A percentile compares a stretch with the other conserved stretches of the same genome.
phyloP scores from a whole-genome alignment of 2,888 invertebrate genomes.

The Cephus pygmeus region DNA sequence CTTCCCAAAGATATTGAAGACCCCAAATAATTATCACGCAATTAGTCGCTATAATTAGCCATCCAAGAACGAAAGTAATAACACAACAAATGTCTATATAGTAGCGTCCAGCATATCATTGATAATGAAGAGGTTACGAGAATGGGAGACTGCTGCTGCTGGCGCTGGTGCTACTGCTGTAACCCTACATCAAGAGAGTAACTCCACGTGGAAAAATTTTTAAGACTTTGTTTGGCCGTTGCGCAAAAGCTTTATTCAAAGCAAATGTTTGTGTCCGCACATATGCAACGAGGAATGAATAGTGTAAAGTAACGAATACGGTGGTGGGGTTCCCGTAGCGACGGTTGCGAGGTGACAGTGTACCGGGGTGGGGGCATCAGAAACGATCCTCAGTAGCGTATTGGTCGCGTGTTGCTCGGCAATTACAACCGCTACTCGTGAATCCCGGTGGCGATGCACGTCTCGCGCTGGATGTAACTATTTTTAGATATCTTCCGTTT shows the following conservation, averaged over 20 bases:
- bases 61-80: background rate
- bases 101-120: background rate
- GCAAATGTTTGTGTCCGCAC: background rate
- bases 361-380: background rate
- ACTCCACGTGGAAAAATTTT: background rate
- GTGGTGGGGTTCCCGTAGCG: background rate
- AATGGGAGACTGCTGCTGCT: background rate
- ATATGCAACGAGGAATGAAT: background rate
- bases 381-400: background rate
- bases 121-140: background rate
- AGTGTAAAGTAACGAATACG: background rate
- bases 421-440: background rate
- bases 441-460: background rate
- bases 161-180: background rate
- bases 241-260: background rate
- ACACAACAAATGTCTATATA: background rate
- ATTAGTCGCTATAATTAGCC: background rate
- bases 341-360: background rate
- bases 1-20: background rate
- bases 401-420: background rate
- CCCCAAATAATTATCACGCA: background rate
- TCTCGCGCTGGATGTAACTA: constrained; percentile 29
- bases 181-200: background rate
- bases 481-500: constrained; percentile 49
- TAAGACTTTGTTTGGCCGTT: background rate